Percentiles rank a stretch among this genome's conserved stretches.
phyloP scores from a whole-genome alignment of 2,888 invertebrate genomes.

The Acleris laterana region DNA sequence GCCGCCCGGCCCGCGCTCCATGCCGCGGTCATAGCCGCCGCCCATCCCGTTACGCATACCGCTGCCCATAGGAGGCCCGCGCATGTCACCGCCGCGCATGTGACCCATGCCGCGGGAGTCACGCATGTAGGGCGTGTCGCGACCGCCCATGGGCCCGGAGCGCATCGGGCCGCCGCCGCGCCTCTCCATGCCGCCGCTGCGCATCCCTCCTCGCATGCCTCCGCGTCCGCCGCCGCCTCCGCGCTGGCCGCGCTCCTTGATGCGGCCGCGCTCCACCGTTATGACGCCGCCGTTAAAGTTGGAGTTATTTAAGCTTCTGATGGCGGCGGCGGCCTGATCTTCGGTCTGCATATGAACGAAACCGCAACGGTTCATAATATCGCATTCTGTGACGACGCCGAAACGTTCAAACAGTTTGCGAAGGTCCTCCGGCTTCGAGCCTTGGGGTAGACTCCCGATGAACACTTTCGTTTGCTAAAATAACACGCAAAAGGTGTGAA shows the following conservation, averaged over 20 bases:
- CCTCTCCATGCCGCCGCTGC: slow-evolving; percentile 62
- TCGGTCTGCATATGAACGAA: slow-evolving; percentile 95
- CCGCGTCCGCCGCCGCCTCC: slow-evolving; percentile 77
- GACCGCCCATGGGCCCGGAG: slow-evolving; percentile 64
- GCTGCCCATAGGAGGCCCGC: slow-evolving; percentile 35
- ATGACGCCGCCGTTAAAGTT: slow-evolving; percentile 93
- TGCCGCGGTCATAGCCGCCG: slow-evolving; percentile 61
- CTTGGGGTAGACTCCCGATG: slow-evolving; percentile 95
- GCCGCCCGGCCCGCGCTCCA: slow-evolving; percentile 57
- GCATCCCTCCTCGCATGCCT: slow-evolving; percentile 81
- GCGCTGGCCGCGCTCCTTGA: slow-evolving; percentile 87
- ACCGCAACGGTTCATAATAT: slow-evolving; percentile 96
- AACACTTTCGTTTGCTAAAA: slow-evolving; percentile 93
- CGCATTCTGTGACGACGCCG: slow-evolving; percentile 96
- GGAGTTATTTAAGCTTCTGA: slow-evolving; percentile 90
- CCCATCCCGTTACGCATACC: slow-evolving; percentile 62
- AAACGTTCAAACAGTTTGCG: slow-evolving; percentile 93
- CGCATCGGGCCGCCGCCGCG: slow-evolving; percentile 49
- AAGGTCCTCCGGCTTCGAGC: slow-evolving; percentile 92
- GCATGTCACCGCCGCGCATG: slow-evolving; percentile 35
- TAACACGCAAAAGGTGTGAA: slow-evolving; percentile 17
- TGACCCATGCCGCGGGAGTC: slow-evolving; percentile 34
- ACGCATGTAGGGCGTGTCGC: slow-evolving; percentile 45
- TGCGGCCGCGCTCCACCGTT: slow-evolving; percentile 92
- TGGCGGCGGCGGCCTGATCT: slow-evolving; percentile 92